Evolutionary conservation across 2,113 vertebrate species (phyloP).

Genomic region (Brachyistius frenatus): DNA sequence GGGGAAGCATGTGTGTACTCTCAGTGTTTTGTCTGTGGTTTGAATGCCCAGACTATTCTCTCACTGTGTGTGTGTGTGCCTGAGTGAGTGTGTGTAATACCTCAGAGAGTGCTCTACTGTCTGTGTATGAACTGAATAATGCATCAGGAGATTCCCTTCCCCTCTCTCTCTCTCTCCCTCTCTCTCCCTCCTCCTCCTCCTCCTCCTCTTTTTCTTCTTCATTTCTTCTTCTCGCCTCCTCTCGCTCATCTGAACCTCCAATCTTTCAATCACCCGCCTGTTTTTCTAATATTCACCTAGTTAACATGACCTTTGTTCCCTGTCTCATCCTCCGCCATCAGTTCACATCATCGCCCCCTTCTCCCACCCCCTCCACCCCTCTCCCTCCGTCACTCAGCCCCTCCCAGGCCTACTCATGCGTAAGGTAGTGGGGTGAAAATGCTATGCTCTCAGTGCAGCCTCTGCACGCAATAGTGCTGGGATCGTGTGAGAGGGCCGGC

Average conservation of each 20-base stretch:
- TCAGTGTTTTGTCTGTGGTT: slow-evolving; percentile 69
- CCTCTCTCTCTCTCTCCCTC: slow-evolving; percentile 5
- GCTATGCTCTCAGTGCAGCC: slow-evolving; percentile 69
- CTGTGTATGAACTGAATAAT: slow-evolving; percentile 75
- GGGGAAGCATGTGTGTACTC: slow-evolving; percentile 41
- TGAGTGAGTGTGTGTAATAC: slow-evolving; percentile 32
- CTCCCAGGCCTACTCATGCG: slow-evolving; percentile 79
- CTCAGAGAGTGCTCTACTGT: slow-evolving; percentile 56
- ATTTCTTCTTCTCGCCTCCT: slow-evolving; percentile 16
- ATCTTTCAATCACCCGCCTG: slow-evolving; percentile 35
- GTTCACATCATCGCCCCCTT: slow-evolving; percentile 24
- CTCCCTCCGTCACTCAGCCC: slow-evolving; percentile 56
- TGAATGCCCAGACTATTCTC: slow-evolving; percentile 44
- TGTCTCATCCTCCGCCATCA: slow-evolving; percentile 55
- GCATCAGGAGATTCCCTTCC: slow-evolving; percentile 59
- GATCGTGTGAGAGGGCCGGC: slow-evolving; percentile 72
- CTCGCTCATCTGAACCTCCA: slow-evolving; percentile 34
- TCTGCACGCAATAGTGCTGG: slow-evolving; percentile 80
- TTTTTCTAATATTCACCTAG: slow-evolving; percentile 60
- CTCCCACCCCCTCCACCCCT: slow-evolving; percentile 15
- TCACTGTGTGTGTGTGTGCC: slow-evolving; percentile 39
- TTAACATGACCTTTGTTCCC: slow-evolving; percentile 64
- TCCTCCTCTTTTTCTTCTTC: not conserved
- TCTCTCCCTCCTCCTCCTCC: not conserved
- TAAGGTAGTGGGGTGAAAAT: slow-evolving; percentile 74